Evolutionary conservation across 2,113 vertebrate species (phyloP), one percentile per base, ranked within the genome.

Genomic region (Lampris incognitus): DNA sequence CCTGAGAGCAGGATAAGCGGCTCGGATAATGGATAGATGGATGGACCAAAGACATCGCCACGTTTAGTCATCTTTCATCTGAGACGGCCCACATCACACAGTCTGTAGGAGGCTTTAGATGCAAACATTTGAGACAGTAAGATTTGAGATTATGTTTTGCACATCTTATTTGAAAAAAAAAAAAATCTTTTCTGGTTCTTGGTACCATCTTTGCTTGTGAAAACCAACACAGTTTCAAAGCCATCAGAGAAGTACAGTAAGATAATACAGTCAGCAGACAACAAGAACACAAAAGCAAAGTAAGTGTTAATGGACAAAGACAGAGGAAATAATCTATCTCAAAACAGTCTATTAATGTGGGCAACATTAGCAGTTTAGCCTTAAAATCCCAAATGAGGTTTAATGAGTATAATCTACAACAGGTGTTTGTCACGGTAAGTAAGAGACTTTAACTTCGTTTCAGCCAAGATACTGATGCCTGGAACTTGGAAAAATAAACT

Each of bases 281-380:
- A 73, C 71, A 69, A 2, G 72, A 80, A 57, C 74, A 69, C 51
- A 54, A 54, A 11, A 36, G 44, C 66, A 69, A 79, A 76, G 83
- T 81, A 42, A 84, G 88, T 90, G 85, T 92, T 90, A 89, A 89
- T 82, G 58, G 66, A 82, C 59, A 88, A 83, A 42, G 72, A 83
- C 72, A 54, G 66, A 82, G 79, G 59, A 48, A 79, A 42, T 61
- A 49, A 44, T 76, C 67, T 49, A 11, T 68, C 54, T 56, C 3
- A 39, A 67, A 64, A 37, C 44, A 52, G n/a, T 66, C 2, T 42
- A 76, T 68, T 3, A 51, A 37, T 6, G 51, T 51, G 36, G 24
- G 51, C 42, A 3, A 55, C 60, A 8, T 48, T 61, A 38, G 49
- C 57, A 49, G 49, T 66, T 40, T 65, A n/a, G 46, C 63, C 69